Percentiles rank a stretch among this genome's conserved stretches.
phyloP scores from a whole-genome alignment of 2,888 invertebrate species.

The Acanthosoma haemorrhoidale region DNA sequence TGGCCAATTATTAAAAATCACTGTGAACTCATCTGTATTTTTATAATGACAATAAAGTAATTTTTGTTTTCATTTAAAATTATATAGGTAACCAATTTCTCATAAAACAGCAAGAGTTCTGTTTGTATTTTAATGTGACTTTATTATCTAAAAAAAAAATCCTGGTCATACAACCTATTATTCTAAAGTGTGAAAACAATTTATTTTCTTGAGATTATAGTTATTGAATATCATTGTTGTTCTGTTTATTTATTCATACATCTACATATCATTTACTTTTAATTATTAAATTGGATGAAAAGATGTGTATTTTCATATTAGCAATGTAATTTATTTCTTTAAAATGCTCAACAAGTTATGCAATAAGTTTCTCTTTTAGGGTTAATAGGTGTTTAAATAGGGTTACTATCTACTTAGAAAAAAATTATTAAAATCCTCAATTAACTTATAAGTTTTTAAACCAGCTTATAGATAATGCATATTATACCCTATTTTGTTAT shows the following conservation, averaged over 20 bases:
- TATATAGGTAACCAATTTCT: neutral
- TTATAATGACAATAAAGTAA: conserved; percentile 14
- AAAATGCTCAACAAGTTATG: neutral
- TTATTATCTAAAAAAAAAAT: neutral
- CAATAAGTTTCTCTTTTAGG: too few species aligned
- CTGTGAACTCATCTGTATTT: conserved; percentile 1
- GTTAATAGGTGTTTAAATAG: neutral
- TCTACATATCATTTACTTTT: neutral
- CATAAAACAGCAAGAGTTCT: neutral
- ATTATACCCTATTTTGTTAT: neutral
- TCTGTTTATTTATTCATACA: neutral
- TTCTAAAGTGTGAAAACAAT: neutral
- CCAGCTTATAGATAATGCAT: neutral
- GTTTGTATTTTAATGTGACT: neutral
- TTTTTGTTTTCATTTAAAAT: neutral
- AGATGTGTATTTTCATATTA: neutral
- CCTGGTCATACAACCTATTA: neutral
- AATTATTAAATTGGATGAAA: neutral
- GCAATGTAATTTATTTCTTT: neutral
- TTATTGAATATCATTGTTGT: neutral
- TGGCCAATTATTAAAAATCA: conserved; percentile 1
- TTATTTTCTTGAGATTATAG: neutral
- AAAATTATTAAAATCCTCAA: neutral
- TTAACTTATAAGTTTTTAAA: neutral
- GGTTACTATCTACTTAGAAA: neutral